These are phyloP conservation scores for Holocentrus rufus DNA, from an alignment of 2,797 vertebrate genomes.

Conservation along the genomic window DNA sequence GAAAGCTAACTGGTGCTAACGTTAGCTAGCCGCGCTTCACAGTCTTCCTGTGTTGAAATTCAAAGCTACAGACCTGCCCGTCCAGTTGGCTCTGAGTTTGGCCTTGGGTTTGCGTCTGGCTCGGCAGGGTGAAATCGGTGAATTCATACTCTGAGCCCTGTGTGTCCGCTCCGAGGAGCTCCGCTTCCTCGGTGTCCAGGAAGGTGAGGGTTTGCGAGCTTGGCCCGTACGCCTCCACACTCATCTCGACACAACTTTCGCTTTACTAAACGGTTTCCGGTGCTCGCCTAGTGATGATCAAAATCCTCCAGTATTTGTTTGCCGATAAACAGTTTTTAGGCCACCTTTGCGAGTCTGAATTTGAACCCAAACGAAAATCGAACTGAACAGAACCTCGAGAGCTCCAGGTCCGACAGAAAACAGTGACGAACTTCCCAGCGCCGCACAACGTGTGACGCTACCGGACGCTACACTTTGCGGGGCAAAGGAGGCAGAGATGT, in stretches of 20 bases:
- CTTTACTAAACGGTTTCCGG: constrained; percentile 55
- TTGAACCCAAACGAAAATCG: constrained; percentile 71
- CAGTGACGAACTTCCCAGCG: constrained; percentile 76
- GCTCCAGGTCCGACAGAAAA: constrained; percentile 73
- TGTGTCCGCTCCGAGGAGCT: constrained; percentile 93
- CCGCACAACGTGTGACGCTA: constrained; percentile 72
- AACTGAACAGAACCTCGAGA: constrained; percentile 73
- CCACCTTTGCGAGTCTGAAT: constrained; percentile 16
- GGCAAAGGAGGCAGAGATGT: constrained; percentile 36
- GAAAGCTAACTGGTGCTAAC: constrained; percentile 59
- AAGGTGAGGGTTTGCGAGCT: constrained; percentile 98
- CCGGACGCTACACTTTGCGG: constrained; percentile 16
- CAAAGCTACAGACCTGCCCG: constrained; percentile 81
- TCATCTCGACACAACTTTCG: constrained; percentile 84
- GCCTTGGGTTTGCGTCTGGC: constrained; percentile 93
- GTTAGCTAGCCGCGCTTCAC: constrained; percentile 61
- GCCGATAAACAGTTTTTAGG: constrained; percentile 5
- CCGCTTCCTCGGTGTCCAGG: constrained; percentile 94
- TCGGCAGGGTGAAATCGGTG: constrained; percentile 94
- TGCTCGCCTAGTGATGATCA: constrained; percentile 16
- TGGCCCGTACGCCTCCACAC: constrained; percentile 97
- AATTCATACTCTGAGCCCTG: constrained; percentile 97
- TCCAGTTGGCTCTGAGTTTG: constrained; percentile 89
- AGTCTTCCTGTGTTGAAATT: constrained; percentile 69
- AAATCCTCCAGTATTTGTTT: constrained; percentile 25